phyloP scores from a whole-genome alignment of 2,797 vertebrate species.

The Hemibagrus guttatus region DNA sequence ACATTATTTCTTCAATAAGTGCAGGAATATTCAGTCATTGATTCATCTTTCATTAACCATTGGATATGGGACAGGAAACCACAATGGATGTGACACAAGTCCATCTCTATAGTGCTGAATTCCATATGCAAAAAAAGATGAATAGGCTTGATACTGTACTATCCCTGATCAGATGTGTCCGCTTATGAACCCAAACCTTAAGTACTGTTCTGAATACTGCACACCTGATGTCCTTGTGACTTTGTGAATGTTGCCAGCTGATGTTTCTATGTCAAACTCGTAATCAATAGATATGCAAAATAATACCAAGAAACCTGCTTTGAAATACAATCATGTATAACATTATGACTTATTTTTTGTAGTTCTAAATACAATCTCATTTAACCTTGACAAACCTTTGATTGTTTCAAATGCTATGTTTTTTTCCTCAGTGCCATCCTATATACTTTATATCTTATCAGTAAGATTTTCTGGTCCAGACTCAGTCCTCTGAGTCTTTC shows the following conservation, averaged over 20 bases:
- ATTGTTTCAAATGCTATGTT: neutral
- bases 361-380: neutral
- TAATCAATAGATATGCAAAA: constrained; percentile 5
- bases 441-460: neutral
- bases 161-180: neutral
- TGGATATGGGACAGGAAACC: neutral
- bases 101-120: neutral
- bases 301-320: neutral
- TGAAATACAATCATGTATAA: too few species aligned
- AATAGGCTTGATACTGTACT: neutral
- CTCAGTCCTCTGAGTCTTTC: neutral
- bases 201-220: neutral
- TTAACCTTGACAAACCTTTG: neutral
- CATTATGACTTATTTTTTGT: neutral
- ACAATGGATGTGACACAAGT: neutral
- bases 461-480: neutral
- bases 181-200: neutral
- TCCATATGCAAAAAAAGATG: neutral
- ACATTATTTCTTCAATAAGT: neutral
- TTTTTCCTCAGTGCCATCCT: too few species aligned
- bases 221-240: constrained; percentile 6
- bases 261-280: neutral
- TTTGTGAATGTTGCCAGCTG: constrained; percentile 34
- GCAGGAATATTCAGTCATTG: neutral
- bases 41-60: neutral